A percentile compares a stretch with the other conserved stretches of the same genome.
Evolutionary conservation across 2,113 vertebrate species (phyloP).

Genomic region (Athene cunicularia): DNA sequence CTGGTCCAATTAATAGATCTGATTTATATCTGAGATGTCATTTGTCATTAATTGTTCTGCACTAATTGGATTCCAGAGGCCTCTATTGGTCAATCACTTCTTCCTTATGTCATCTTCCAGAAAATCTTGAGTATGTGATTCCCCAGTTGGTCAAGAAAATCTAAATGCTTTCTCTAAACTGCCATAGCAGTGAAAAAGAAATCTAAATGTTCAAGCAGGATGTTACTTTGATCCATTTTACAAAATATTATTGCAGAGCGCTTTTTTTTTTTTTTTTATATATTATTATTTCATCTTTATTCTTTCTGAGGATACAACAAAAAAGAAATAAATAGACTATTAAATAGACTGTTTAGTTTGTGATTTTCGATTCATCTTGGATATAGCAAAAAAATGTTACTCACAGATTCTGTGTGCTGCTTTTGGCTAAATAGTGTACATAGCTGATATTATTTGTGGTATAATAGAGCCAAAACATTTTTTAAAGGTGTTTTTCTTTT

Average conservation of each 20-base stretch:
- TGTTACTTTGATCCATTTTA: not conserved
- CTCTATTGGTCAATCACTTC: constrained; percentile 38
- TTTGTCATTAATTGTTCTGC: not conserved
- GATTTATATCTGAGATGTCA: not conserved
- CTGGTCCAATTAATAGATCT: constrained; percentile 36
- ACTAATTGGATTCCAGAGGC: constrained; percentile 41
- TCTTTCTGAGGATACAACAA: not conserved
- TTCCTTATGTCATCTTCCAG: constrained; percentile 21
- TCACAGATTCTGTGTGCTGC: not conserved
- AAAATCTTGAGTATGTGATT: not conserved
- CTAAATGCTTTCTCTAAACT: not conserved
- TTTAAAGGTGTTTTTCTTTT: not conserved
- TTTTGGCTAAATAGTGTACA: constrained; percentile 20
- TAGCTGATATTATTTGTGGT: not conserved
- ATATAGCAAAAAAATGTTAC: not conserved
- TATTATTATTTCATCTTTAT: not conserved
- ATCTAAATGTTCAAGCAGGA: not conserved
- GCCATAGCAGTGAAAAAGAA: not conserved
- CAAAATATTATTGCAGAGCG: not conserved
- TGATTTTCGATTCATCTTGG: constrained; percentile 8
- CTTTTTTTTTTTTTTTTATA: no score
- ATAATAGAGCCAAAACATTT: constrained; percentile 9
- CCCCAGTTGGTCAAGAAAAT: not conserved
- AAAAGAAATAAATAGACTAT: not conserved
- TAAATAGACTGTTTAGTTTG: not conserved